These are phyloP conservation scores for Terrapene triunguis DNA, from an alignment of 2,113 vertebrate genomes.

Conservation along the genomic window DNA sequence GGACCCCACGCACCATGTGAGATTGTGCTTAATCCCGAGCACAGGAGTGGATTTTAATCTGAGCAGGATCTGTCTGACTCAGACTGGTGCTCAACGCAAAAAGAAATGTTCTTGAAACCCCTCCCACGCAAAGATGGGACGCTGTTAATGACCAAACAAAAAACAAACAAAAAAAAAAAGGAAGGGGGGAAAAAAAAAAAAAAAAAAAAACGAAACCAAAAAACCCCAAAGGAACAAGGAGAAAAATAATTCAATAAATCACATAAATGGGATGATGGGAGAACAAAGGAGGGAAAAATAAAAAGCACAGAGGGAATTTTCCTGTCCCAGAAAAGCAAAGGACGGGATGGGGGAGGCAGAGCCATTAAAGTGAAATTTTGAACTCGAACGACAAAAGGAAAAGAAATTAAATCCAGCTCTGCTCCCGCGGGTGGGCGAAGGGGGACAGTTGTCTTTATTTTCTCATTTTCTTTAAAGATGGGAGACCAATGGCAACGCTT, in stretches of 20 bases:
- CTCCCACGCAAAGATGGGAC: neutral
- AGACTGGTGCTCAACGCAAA: neutral
- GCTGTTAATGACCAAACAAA: neutral
- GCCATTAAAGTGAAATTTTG: conserved; percentile 34
- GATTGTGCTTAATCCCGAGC: neutral
- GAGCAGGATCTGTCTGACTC: neutral
- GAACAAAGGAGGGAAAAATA: conserved; percentile 54
- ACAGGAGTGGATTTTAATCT: neutral
- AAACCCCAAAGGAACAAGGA: neutral
- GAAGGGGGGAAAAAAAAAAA: neutral
- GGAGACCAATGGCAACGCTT: conserved; percentile 36
- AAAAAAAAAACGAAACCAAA: rapidly evolving
- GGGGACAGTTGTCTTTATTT: conserved; percentile 63
- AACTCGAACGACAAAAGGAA: conserved; percentile 46
- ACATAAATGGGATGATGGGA: neutral
- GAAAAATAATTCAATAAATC: conserved; percentile 51
- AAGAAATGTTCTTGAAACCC: neutral
- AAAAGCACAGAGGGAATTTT: conserved; percentile 23
- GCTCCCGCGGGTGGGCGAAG: conserved; percentile 56
- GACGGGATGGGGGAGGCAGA: conserved; percentile 29
- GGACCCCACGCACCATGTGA: neutral
- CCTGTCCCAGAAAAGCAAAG: conserved; percentile 13
- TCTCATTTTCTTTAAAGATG: conserved; percentile 64
- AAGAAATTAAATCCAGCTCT: conserved; percentile 68
- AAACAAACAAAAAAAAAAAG: neutral